Evolutionary conservation across 2,888 invertebrate genomes (phyloP).

Genomic region (Ypsolopha sequella): DNA sequence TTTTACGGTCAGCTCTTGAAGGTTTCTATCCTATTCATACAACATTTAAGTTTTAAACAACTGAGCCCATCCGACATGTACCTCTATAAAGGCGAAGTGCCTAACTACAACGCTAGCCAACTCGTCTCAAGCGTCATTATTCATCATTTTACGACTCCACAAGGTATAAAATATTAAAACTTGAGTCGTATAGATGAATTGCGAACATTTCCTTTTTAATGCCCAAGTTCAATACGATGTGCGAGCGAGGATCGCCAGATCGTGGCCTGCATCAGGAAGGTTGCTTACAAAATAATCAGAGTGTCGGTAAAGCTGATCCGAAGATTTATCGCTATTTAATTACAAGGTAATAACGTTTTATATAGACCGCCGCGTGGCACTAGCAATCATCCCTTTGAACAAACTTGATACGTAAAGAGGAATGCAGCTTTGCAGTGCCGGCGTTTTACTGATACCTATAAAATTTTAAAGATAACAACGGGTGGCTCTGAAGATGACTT

Average conservation of each 20-base stretch:
- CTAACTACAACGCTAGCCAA: conserved; percentile 64
- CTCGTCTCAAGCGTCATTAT: conserved; percentile 67
- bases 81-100: conserved; percentile 50
- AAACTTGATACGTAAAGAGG: conserved; percentile 28
- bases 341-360: conserved; percentile 47
- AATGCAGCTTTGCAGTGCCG: conserved; percentile 63
- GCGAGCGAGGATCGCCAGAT: conserved; percentile 45
- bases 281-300: conserved; percentile 43
- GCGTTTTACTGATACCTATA: conserved; percentile 68
- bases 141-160: conserved; percentile 69
- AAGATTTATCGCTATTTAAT: conserved; percentile 57
- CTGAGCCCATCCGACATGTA: conserved; percentile 53
- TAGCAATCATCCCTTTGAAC: conserved; percentile 21
- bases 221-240: conserved; percentile 63
- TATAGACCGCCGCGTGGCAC: conserved; percentile 36
- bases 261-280: conserved; percentile 33
- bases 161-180: conserved; percentile 45
- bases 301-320: conserved; percentile 28
- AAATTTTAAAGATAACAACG: conserved; percentile 69
- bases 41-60: conserved; percentile 52
- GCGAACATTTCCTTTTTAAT: conserved; percentile 70
- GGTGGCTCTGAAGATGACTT: conserved; percentile 45
- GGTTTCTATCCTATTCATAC: conserved; percentile 43
- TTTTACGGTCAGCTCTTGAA: conserved; percentile 39
- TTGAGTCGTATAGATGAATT: conserved; percentile 43